Percentiles rank a stretch among this genome's conserved stretches.
Conservation (phyloP, 2,797 vertebrate species). For the Clarias platycephalus region DNA sequence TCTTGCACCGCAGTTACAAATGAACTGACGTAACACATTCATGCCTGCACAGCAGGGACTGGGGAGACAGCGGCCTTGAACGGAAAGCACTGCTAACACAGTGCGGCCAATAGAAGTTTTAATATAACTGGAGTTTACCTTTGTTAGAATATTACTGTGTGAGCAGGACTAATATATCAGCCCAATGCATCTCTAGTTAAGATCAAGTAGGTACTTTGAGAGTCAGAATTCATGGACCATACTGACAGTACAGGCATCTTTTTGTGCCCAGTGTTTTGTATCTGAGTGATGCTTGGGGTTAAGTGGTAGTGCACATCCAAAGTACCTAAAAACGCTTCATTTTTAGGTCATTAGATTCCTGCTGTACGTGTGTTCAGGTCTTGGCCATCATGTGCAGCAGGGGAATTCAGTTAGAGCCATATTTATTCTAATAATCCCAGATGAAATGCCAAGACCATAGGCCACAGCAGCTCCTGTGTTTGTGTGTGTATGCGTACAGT, state of each 20-base stretch:
- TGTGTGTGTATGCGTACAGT: constrained; percentile 28
- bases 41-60: no score
- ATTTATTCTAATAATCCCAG: not conserved
- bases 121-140: not conserved
- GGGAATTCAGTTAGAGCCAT: not conserved
- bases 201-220: not conserved
- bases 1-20: no score
- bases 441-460: not conserved
- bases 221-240: not conserved
- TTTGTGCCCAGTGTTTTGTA: not conserved
- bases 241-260: not conserved
- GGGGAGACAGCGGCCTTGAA: no score
- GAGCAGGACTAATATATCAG: not conserved
- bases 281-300: not conserved
- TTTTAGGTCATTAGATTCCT: not conserved
- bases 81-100: no score
- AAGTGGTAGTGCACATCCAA: not conserved
- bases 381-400: not conserved
- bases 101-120: no score
- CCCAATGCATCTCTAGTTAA: not conserved
- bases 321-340: not conserved
- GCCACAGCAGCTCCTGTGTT: constrained; percentile 23
- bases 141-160: not conserved
- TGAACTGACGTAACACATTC: no score
- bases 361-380: not conserved